Evolutionary conservation across 2,113 vertebrate species (phyloP).

Genomic region (Oxyura jamaicensis): DNA sequence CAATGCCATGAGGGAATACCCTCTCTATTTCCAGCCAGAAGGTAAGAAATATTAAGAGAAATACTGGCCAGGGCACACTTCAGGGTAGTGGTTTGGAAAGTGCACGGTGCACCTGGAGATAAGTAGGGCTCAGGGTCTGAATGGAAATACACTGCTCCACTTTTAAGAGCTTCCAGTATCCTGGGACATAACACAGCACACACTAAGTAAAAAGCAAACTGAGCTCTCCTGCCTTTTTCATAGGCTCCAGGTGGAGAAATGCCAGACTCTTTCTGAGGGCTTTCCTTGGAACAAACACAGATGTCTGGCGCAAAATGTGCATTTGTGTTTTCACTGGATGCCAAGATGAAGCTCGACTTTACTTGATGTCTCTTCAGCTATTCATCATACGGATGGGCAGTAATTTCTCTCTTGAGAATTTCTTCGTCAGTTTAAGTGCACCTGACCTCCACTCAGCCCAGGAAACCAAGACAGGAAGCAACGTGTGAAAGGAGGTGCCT

Average conservation of each 20-base stretch:
- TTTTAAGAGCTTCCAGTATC: neutral
- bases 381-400: neutral
- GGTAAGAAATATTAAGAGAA: neutral
- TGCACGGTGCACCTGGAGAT: accelerated
- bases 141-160: neutral
- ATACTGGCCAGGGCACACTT: neutral
- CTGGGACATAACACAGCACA: neutral
- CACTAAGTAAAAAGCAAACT: neutral
- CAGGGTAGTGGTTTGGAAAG: neutral
- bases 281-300: constrained; percentile 43
- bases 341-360: constrained; percentile 8
- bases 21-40: neutral
- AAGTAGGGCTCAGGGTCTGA: neutral
- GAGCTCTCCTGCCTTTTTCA: constrained; percentile 15
- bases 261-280: constrained; percentile 16
- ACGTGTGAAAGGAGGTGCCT: neutral
- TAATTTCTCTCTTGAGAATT: neutral
- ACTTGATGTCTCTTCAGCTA: neutral
- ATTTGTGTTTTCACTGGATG: neutral
- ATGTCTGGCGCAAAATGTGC: constrained; percentile 9
- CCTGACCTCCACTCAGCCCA: neutral
- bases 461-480: neutral
- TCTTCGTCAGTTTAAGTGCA: constrained; percentile 3
- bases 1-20: neutral
- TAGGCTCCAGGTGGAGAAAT: constrained; percentile 42